Percentiles rank a stretch among this genome's conserved stretches.
Conservation (phyloP, 2,797 vertebrate genomes). For the Poecilia wingei region DNA sequence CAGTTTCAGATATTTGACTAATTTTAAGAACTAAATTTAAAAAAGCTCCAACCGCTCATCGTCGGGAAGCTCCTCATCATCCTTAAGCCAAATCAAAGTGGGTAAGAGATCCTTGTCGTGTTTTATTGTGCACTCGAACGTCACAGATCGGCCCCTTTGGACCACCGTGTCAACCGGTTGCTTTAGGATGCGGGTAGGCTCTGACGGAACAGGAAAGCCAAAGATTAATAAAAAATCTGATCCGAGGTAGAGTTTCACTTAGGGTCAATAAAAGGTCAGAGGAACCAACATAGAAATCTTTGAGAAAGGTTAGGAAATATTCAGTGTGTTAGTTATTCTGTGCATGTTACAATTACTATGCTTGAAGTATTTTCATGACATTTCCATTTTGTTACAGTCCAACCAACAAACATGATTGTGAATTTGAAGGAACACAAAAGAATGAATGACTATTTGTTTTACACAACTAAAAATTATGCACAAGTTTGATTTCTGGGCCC, state of each 20-base stretch:
- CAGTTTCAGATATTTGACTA: background rate
- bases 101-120: constrained; percentile 88
- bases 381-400: background rate
- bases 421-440: background rate
- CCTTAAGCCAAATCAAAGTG: constrained; percentile 89
- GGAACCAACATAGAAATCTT: background rate
- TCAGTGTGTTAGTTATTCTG: background rate
- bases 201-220: constrained; percentile 70
- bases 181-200: constrained; percentile 92
- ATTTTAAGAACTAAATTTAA: background rate
- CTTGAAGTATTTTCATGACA: background rate
- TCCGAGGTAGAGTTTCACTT: background rate
- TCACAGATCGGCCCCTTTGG: constrained; percentile 85
- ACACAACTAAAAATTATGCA: background rate
- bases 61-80: constrained; percentile 86
- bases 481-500: background rate
- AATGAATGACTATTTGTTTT: background rate
- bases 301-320: background rate
- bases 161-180: constrained; percentile 90
- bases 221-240: background rate
- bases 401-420: background rate
- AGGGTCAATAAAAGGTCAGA: background rate
- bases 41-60: constrained; percentile 86
- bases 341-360: background rate
- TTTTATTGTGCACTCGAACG: constrained; percentile 93